These are phyloP conservation scores for Potorous gilbertii DNA, from an alignment of 2,797 vertebrate genomes.

Conservation along the genomic window DNA sequence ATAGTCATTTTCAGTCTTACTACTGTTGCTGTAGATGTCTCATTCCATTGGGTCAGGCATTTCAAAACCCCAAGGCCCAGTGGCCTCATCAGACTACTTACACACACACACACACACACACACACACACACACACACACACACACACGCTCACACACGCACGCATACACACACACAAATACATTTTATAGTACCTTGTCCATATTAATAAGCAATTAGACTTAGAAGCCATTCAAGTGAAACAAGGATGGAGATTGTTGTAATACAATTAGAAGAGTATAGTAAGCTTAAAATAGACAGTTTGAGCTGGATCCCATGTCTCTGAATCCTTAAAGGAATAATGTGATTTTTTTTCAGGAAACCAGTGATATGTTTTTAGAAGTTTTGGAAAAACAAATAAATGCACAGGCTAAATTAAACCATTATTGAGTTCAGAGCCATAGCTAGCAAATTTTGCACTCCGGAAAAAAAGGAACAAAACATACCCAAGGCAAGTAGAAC, in stretches of 20 bases:
- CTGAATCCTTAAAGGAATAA: constrained; percentile 18
- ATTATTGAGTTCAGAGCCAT: not conserved
- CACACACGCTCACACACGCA: too few species aligned
- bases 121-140: not conserved
- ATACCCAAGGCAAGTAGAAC: not conserved
- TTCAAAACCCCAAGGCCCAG: not conserved
- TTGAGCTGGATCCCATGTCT: not conserved
- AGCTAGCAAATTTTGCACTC: not conserved
- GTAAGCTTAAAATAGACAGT: not conserved
- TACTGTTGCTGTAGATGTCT: not conserved
- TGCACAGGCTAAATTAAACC: not conserved
- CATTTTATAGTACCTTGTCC: not conserved
- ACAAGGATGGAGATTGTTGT: not conserved
- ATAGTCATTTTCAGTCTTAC: not conserved
- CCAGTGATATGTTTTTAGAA: not conserved
- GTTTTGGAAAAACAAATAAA: constrained; percentile 25
- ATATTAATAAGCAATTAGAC: not conserved
- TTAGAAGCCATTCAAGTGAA: not conserved
- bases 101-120: not conserved
- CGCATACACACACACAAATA: not conserved
- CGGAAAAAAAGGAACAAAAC: not conserved
- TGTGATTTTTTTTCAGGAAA: constrained; percentile 23
- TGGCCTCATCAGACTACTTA: not conserved
- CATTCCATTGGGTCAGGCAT: not conserved
- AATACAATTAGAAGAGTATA: not conserved